Base-by-base conservation (phyloP, 2,888 invertebrate species). In the Falcaria lacertinaria region DNA sequence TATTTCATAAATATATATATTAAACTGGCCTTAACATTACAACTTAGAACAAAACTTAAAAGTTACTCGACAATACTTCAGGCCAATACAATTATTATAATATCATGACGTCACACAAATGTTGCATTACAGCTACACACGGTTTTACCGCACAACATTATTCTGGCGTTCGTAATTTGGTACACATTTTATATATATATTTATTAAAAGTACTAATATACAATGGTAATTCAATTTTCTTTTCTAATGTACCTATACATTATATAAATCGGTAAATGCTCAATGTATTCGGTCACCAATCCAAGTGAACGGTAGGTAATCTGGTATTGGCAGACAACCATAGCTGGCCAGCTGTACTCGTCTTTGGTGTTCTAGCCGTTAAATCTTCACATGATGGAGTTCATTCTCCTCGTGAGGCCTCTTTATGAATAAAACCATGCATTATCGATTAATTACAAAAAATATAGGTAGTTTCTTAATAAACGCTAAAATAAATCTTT, bases 291-390 rank as follows among this genome's bases (percentile, higher is more conserved):
- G 68, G 68, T 71, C 64, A 67, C 57, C 57, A 53, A 51, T n/a
- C 50, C 47, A 50, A 50, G 50, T 55, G 67, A 64, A 59, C 57
- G 62, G 62, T n/a, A n/a, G n/a, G n/a, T n/a, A n/a, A n/a, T n/a
- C n/a, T n/a, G n/a, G n/a, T 66, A 62, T 52, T 48, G 52, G 53
- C 57, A 55, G 52, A 56, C 57, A 62, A 62, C 66, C 65, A 63
- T 61, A 67, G 63, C 60, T 58, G 57, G 55, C 47, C 37, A 44
- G 57, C 54, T 64, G 57, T 57, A 34, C 34, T 47, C 63, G 69
- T 87, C 88, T 89, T 89, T 89, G 88, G 88, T 88, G 87, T 79
- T 85, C 88, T 89, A 89, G 88, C 88, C 85, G 88, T 82, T 75
- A 68, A 64, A 55, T 52, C 58, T 60, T 67, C 65, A 60, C 57